phyloP scores from a whole-genome alignment of 2,113 vertebrate genomes.

The Odobenus rosmarus region DNA sequence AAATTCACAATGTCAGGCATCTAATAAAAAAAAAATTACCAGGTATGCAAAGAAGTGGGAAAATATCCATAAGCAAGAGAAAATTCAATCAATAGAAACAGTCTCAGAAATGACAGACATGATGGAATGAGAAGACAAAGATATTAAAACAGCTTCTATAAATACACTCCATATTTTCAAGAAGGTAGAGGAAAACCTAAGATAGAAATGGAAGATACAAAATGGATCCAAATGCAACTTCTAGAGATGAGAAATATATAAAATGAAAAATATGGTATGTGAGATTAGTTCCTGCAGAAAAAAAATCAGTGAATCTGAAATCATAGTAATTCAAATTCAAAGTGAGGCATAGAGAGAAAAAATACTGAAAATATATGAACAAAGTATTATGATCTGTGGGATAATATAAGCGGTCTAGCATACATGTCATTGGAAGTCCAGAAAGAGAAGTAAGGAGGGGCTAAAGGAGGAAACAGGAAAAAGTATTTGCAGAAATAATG shows the following conservation, averaged over 20 bases:
- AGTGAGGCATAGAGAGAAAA: not conserved
- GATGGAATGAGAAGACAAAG: not conserved
- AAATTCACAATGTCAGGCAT: not conserved
- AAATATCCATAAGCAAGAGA: not conserved
- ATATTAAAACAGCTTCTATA: not conserved
- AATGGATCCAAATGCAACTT: not conserved
- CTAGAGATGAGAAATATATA: not conserved
- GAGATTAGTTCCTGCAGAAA: not conserved
- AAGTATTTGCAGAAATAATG: not conserved
- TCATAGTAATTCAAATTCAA: not conserved
- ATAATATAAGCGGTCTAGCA: not conserved
- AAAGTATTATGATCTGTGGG: not conserved
- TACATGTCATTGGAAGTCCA: not conserved
- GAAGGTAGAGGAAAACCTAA: not conserved
- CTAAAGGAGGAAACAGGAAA: not conserved
- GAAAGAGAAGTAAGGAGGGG: not conserved
- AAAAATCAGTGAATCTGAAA: not conserved
- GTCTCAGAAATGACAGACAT: not conserved
- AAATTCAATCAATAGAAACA: not conserved
- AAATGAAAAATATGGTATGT: not conserved
- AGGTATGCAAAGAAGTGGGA: not conserved
- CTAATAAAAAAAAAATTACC: not conserved
- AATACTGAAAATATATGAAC: not conserved
- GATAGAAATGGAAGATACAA: slow-evolving; percentile 6
- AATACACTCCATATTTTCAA: not conserved